Conservation (phyloP, 2,888 invertebrate genomes). For the Cremastinae sp. region DNA sequence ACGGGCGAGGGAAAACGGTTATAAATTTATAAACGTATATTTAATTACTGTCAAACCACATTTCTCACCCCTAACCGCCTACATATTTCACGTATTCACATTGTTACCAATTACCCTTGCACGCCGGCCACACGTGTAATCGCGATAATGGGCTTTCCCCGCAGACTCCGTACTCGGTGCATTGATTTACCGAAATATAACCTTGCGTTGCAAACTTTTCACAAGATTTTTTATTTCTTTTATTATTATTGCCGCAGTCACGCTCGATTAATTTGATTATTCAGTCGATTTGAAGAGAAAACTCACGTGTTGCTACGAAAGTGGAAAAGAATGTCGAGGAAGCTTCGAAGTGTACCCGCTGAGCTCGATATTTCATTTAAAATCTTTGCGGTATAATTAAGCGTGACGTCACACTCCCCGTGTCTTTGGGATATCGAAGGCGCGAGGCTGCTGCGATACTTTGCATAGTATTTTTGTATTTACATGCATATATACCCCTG, state of each 20-base stretch:
- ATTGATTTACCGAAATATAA: constrained; percentile 23
- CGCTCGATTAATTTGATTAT: constrained; percentile 54
- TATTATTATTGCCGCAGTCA: constrained; percentile 14
- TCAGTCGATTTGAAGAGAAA: constrained; percentile 34
- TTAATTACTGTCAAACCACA: constrained; percentile 39
- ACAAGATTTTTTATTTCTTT: constrained; percentile 8
- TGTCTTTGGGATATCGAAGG: constrained; percentile 27
- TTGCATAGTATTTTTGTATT: constrained; percentile 1
- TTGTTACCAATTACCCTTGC: constrained; percentile 1
- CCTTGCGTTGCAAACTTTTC: too few relatives aligned
- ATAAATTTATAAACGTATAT: not conserved
- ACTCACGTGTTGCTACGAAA: not conserved
- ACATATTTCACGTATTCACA: constrained; percentile 13
- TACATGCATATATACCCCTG: not conserved
- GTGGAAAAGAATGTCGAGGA: not conserved
- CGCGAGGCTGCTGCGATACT: not conserved
- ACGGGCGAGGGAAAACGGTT: too few relatives aligned
- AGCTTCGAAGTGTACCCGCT: constrained; percentile 18
- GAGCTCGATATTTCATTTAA: constrained; percentile 54
- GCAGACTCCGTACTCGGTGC: constrained; percentile 32
- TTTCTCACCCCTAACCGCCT: constrained; percentile 20
- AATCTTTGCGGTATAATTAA: constrained; percentile 63
- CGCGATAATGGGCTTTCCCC: constrained; percentile 14
- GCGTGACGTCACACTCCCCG: constrained; percentile 58
- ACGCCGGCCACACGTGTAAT: constrained; percentile 16